phyloP scores from a whole-genome alignment of 2,113 vertebrate genomes.

The Sisor rabdophorus region DNA sequence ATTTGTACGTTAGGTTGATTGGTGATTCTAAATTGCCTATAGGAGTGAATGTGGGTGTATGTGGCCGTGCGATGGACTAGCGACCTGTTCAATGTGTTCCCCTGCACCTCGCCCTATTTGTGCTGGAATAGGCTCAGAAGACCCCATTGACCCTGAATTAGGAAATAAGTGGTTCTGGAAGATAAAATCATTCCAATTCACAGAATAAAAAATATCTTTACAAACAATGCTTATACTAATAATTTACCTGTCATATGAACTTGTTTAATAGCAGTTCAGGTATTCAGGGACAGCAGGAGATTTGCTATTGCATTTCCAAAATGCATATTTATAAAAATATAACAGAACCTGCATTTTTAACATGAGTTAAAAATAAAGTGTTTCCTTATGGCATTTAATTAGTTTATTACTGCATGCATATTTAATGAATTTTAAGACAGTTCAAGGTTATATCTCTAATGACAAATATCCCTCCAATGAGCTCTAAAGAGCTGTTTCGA shows the following conservation, averaged over 20 bases:
- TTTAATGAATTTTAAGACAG: background rate
- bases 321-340: background rate
- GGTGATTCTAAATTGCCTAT: too few relatives aligned
- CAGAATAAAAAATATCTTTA: too few relatives aligned
- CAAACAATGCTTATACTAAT: background rate
- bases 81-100: too few relatives aligned
- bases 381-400: background rate
- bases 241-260: background rate
- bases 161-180: too few relatives aligned
- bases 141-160: too few relatives aligned
- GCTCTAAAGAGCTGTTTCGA: background rate
- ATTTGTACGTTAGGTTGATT: too few relatives aligned
- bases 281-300: background rate
- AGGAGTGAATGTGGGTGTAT: too few relatives aligned
- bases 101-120: too few relatives aligned
- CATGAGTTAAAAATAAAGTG: background rate
- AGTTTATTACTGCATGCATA: background rate
- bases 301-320: background rate
- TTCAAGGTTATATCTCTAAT: background rate
- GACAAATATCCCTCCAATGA: background rate
- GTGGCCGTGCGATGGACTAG: too few relatives aligned
- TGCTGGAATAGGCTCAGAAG: too few relatives aligned
- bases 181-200: too few relatives aligned
- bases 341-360: background rate
- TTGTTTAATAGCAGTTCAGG: background rate